These are phyloP conservation scores for Luperina nickerlii DNA, from an alignment of 2,888 invertebrate genomes.

Conservation along the genomic window DNA sequence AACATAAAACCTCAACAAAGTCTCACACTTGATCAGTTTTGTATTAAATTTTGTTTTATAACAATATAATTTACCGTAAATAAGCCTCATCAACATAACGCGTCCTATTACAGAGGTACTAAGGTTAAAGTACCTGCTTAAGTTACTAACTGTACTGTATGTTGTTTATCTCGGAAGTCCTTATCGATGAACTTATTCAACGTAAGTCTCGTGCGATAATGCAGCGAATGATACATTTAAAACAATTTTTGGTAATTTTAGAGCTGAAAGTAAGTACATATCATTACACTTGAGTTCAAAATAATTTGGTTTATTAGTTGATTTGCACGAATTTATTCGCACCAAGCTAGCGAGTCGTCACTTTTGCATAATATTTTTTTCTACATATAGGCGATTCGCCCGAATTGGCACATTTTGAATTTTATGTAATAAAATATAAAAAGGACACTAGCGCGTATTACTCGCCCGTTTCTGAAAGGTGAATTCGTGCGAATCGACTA, in stretches of 20 bases:
- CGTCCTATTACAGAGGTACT: constrained; percentile 51
- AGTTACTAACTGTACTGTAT: constrained; percentile 51
- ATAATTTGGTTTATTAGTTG: not conserved
- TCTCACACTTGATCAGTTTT: constrained; percentile 39
- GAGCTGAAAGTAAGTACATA: not conserved
- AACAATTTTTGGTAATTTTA: constrained; percentile 11
- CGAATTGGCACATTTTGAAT: not conserved
- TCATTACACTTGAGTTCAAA: not conserved
- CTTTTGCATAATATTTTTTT: not conserved
- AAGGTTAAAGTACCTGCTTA: constrained; percentile 51
- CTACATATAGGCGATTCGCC: not conserved
- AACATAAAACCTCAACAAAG: constrained; percentile 34
- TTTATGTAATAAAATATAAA: not conserved
- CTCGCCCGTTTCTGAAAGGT: not conserved
- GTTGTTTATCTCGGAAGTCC: constrained; percentile 48
- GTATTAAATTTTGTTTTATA: constrained; percentile 54
- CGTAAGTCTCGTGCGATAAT: constrained; percentile 25
- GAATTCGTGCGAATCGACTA: too few species aligned
- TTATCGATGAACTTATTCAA: constrained; percentile 55
- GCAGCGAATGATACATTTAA: constrained; percentile 23
- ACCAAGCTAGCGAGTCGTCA: not conserved
- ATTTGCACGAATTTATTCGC: not conserved
- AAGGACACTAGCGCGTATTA: not conserved
- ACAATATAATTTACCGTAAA: constrained; percentile 51
- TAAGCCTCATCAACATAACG: constrained; percentile 47